These are phyloP conservation scores for Amiota communis DNA, from an alignment of 2,888 invertebrate genomes.

Conservation along the genomic window DNA sequence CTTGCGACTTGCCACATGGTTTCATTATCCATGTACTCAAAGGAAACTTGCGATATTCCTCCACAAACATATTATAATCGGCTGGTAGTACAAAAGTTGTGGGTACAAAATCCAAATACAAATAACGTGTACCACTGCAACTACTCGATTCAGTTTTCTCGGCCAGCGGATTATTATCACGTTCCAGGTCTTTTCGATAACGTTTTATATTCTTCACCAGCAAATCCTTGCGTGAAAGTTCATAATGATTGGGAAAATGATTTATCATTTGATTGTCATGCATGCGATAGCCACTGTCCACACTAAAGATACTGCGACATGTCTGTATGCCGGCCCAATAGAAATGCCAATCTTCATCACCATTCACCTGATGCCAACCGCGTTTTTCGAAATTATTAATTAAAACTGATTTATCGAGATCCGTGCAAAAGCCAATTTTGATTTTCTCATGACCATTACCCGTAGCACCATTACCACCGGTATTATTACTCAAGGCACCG, in stretches of 20 bases:
- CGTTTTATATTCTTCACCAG: slow-evolving; percentile 96
- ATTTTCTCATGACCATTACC: slow-evolving; percentile 60
- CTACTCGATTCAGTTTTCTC: slow-evolving; percentile 79
- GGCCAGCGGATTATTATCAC: slow-evolving; percentile 89
- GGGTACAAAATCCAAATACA: slow-evolving; percentile 92
- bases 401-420: slow-evolving; percentile 92
- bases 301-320: slow-evolving; percentile 90
- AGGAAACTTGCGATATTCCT: slow-evolving; percentile 94
- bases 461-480: slow-evolving; percentile 30
- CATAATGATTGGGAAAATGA: slow-evolving; percentile 96
- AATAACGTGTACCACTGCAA: slow-evolving; percentile 81
- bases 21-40: slow-evolving; percentile 98
- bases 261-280: slow-evolving; percentile 95
- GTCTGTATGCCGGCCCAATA: slow-evolving; percentile 95
- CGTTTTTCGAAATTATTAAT: slow-evolving; percentile 93
- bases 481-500: slow-evolving; percentile 12
- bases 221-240: slow-evolving; percentile 94
- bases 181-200: slow-evolving; percentile 91
- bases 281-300: slow-evolving; percentile 92
- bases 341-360: slow-evolving; percentile 96
- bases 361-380: slow-evolving; percentile 87
- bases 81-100: slow-evolving; percentile 94
- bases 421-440: slow-evolving; percentile 71
- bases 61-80: slow-evolving; percentile 97
- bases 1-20: slow-evolving; percentile 94